Evolutionary conservation across 2,888 invertebrate species (phyloP), one percentile per base, ranked within the genome.

Genomic region (Notodonta ziczac): DNA sequence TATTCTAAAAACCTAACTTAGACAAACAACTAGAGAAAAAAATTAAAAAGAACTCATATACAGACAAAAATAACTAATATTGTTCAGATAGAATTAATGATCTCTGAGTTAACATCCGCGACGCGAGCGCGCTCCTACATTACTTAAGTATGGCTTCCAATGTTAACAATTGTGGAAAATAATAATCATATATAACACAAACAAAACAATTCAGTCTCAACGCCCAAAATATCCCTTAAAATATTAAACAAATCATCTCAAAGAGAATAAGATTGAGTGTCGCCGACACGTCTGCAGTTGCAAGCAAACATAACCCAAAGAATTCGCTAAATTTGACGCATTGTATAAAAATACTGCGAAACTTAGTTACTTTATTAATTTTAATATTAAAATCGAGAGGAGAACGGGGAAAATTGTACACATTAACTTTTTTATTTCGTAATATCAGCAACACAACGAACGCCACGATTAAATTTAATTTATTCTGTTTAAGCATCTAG

Each of bases 171-270:
- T 69, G 76, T 83, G 86, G 86, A 86, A 91, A 91, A 91, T 91
- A 91, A 91, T 91, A 85, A 75, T 75, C 70, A 88, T 87, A 87
- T 85, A 91, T 89, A 92, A 92, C 90, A 91, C 87, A 91, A 93
- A 92, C 92, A 92, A 93, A 92, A 92, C 91, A 92, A 93, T 86
- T 93, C 93, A 93, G 93, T 93, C 93, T 93, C 93, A 92, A 92
- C 92, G 88, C 88, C 90, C 86, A 87, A 93, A 84, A 75, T 75
- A 75, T 75, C 69, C 70, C 74, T 74, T 75, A 91, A 89, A 83
- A 86, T 80, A 87, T 84, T 85, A 87, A 82, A 83, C 89, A 90
- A 89, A 84, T 84, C 60, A 56, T 44, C 56, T 42, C 56, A 24
- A 24, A 10, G 55, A 55, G 55, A 55, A 16, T 16, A 40, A 40